Percentiles rank a stretch among this genome's conserved stretches.
Evolutionary conservation across 2,888 invertebrate genomes (phyloP).

Genomic region (Iphiclides podalirius): DNA sequence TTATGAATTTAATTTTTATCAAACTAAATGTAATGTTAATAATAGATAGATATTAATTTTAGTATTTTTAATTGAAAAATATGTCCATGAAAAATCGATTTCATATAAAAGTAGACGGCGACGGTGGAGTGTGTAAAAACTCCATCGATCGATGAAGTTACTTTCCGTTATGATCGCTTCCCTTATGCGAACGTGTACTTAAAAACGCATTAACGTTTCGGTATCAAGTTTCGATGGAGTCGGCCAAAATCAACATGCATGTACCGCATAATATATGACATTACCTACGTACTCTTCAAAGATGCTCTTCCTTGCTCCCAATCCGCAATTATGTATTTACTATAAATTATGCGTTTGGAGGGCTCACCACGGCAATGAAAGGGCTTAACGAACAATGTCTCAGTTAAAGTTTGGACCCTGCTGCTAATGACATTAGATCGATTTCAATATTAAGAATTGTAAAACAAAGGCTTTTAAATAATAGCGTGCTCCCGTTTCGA

Average conservation of each 20-base stretch:
- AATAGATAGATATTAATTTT: neutral
- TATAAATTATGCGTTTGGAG: constrained; percentile 66
- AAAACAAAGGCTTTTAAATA: constrained; percentile 34
- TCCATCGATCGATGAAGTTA: constrained; percentile 25
- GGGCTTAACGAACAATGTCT: constrained; percentile 16
- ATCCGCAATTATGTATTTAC: constrained; percentile 69
- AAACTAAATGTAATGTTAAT: too few relatives aligned
- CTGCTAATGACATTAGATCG: constrained; percentile 11
- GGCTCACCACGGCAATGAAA: constrained; percentile 31
- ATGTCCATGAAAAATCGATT: constrained; percentile 20
- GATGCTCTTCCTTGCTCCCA: constrained; percentile 49
- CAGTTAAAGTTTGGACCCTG: constrained; percentile 29
- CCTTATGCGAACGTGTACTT: constrained; percentile 26
- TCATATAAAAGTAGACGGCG: constrained; percentile 9
- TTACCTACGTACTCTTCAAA: constrained; percentile 46
- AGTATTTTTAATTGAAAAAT: neutral
- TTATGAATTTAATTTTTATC: too few relatives aligned
- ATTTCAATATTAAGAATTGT: constrained; percentile 21
- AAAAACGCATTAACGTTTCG: constrained; percentile 27
- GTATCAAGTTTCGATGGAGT: constrained; percentile 24
- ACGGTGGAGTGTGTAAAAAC: constrained; percentile 22
- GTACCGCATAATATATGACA: constrained; percentile 50
- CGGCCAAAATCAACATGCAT: constrained; percentile 36
- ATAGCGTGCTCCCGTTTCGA: constrained; percentile 58
- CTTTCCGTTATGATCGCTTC: too few relatives aligned